Evolutionary conservation across 2,888 invertebrate species (phyloP).

Genomic region (Hipparchia semele): DNA sequence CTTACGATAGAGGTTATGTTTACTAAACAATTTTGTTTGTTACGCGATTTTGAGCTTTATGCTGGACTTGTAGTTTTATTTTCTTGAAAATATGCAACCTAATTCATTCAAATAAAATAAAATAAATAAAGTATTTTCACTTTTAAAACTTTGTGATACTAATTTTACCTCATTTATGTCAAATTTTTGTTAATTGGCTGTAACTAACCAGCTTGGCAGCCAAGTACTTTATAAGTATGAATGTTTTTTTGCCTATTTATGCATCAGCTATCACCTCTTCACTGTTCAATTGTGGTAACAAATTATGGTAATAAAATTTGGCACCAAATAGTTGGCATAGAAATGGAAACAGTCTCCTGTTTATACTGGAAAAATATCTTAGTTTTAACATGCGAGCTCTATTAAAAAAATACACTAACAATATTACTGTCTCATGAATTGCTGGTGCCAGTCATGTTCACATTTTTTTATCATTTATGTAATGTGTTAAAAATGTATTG

Average conservation of each 20-base stretch:
- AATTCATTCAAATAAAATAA: neutral
- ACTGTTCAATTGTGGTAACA: too few relatives aligned
- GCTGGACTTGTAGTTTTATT: neutral
- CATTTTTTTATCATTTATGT: too few relatives aligned
- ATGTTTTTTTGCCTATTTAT: too few relatives aligned
- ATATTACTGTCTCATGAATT: too few relatives aligned
- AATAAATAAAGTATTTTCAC: neutral
- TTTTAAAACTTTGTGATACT: neutral
- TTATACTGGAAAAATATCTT: neutral
- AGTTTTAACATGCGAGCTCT: too few relatives aligned
- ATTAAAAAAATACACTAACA: too few relatives aligned
- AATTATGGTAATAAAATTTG: too few relatives aligned
- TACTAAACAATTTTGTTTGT: slow-evolving; percentile 57
- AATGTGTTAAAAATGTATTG: too few relatives aligned
- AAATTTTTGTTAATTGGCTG: neutral
- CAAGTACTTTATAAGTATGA: too few relatives aligned
- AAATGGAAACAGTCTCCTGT: neutral
- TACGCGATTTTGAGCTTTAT: slow-evolving; percentile 41
- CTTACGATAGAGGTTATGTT: slow-evolving; percentile 74
- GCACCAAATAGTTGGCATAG: too few relatives aligned
- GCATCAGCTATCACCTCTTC: too few relatives aligned
- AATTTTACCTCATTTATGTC: neutral
- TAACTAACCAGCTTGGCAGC: neutral
- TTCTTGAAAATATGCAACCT: neutral
- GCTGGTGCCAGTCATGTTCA: too few relatives aligned